Evolutionary conservation across 64 coral and sea anemone genomes (phyloP), one percentile per base, ranked within the genome.

Genomic region (Orbicella faveolata): DNA sequence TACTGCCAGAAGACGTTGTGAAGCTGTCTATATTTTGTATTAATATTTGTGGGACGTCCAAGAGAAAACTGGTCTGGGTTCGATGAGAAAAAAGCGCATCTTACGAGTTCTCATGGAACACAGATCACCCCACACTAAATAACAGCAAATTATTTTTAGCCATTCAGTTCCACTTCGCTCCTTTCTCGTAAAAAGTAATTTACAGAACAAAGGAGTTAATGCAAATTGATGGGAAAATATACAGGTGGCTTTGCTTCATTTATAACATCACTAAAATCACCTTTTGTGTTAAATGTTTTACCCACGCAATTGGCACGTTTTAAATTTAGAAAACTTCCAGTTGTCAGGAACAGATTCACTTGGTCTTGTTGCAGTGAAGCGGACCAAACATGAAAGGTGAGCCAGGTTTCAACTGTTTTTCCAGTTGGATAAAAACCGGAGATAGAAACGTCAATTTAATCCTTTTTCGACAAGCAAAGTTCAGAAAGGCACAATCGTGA

Each of bases 141-240:
- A 18, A 69, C 63, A 51, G 64, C 36, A 65, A 69, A 52, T 69
- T 51, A 70, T 84, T 36, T 83, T 54, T 12, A 2, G 17, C 36
- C 36, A 6, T 6, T 84, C 17, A 84, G 65, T 17, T 67, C 9
- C 34, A 20, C 14, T 84, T 68, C 34, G 20, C 64, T 52, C 20
- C 70, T 84, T 44, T 44, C 10, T 63, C 20, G 34, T n/a, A 70
- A 84, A 69, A 39, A 34, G 36, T 70, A 69, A 84, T 84, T 84
- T 84, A 51, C 34, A 44, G 35, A n/a, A 84, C 81, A 84, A 84
- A 84, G 63, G 36, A 18, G 16, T 69, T 84, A 83, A 65, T 83
- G 63, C 4, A 84, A 84, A 30, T 84, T 48, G 20, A 69, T 84
- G 63, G 39, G 37, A 70, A 70, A 51, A 36, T 30, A 21, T 48